Percentiles rank a stretch among this genome's conserved stretches.
These are phyloP conservation scores for Ferdinandea cuprea DNA, from an alignment of 2,888 invertebrate genomes.

Conservation along the genomic window DNA sequence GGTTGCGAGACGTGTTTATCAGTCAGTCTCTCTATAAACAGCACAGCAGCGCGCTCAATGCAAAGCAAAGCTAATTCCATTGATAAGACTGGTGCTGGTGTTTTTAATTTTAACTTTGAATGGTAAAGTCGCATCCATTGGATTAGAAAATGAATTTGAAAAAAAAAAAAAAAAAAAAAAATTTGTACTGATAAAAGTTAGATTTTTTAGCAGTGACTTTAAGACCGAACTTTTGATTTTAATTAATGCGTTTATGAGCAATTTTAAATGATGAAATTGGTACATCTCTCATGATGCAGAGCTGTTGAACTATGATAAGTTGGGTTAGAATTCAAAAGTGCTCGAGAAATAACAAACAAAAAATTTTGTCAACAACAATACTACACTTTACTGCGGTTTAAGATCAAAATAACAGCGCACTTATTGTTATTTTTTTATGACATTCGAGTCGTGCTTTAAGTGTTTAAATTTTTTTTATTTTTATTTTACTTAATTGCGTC, in stretches of 20 bases:
- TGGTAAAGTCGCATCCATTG: slow-evolving; percentile 22
- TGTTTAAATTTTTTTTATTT: too few species aligned
- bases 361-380: too few species aligned
- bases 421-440: too few species aligned
- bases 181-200: slow-evolving; percentile 3
- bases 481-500: too few species aligned
- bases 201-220: slow-evolving; percentile 2
- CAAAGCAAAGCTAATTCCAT: slow-evolving; percentile 39
- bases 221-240: slow-evolving; percentile 10
- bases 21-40: slow-evolving; percentile 40
- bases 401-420: too few species aligned
- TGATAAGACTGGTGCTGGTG: slow-evolving; percentile 5
- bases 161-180: too few species aligned
- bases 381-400: too few species aligned
- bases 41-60: too few species aligned
- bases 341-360: too few species aligned
- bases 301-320: slow-evolving; percentile 5
- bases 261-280: slow-evolving; percentile 1
- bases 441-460: too few species aligned
- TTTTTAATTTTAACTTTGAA: slow-evolving; percentile 5
- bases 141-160: slow-evolving; percentile 40
- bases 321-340: not conserved
- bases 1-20: slow-evolving; percentile 46
- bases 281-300: not conserved
- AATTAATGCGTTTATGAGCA: slow-evolving; percentile 31